These are phyloP conservation scores for Zosterops borbonicus DNA, from an alignment of 2,113 vertebrate species.

Conservation along the genomic window DNA sequence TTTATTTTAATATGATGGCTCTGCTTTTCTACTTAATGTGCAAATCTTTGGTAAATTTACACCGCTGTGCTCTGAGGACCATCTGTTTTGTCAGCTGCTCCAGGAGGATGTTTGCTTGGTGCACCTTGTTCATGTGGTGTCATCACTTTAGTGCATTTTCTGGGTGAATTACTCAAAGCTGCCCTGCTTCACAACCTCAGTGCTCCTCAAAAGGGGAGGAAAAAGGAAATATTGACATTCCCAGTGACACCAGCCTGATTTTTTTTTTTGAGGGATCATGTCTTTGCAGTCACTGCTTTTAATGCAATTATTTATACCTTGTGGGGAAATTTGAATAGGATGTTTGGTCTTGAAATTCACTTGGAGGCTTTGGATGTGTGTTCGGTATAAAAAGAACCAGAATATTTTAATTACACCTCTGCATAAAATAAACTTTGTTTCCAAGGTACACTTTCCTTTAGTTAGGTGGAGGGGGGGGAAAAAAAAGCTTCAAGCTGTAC, in stretches of 20 bases:
- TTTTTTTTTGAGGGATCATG: neutral
- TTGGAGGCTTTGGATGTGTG: neutral
- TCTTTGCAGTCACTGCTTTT: neutral
- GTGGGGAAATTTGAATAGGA: neutral
- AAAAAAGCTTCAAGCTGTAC: neutral
- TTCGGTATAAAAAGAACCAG: neutral
- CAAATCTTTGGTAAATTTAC: neutral
- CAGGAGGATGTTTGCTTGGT: neutral
- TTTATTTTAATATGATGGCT: neutral
- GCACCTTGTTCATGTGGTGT: neutral
- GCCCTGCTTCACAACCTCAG: neutral
- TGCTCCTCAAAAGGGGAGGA: neutral
- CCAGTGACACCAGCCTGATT: neutral
- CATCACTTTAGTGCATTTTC: neutral
- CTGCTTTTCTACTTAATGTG: neutral
- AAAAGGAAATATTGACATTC: neutral
- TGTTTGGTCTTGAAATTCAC: neutral
- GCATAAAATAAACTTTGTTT: neutral
- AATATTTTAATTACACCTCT: neutral
- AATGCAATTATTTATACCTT: neutral
- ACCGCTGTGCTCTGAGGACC: neutral
- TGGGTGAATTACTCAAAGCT: neutral
- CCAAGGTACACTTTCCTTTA: neutral
- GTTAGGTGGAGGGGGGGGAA: neutral
- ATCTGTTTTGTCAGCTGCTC: slow-evolving; percentile 14